Base-by-base conservation (phyloP, 1,140 invertebrate species). In the Leptinotarsa texana region DNA sequence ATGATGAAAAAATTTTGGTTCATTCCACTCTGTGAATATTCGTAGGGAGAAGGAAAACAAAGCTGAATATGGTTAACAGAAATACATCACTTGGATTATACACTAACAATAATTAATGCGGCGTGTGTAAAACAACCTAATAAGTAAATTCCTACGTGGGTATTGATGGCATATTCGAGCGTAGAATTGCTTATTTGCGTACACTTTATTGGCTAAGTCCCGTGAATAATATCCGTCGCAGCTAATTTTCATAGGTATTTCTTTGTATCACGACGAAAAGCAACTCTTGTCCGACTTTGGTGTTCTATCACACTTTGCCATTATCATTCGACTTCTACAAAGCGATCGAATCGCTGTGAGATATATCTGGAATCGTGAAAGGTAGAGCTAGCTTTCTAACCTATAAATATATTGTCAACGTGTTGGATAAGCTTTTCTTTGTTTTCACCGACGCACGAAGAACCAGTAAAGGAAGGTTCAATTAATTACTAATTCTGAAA, bases 171-270 rank as follows among this genome's bases (percentile, higher is more conserved):
- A 42, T 67, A 67, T 67, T 67, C 42, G 27, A 67, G 17, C 17
- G 65, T 24, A 67, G 21, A 67, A 27, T 67, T 67, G 24, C 65
- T 27, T 27, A 42, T 67, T 67, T 67, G 65, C 42, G 17, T 24
- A 67, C 22, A 67, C 65, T 67, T 67, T 67, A 67, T 27, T 33
- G 21, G 18, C 17, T 15, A 67, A 15, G 24, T 22, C 21, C 17
- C 17, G 42, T 67, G 27, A 67, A 27, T 67, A 67, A 67, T 67
- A 24, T 17, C 17, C 17, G 8, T 33, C n/a, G 18, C 24, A 67
- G 42, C 65, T 67, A 67, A 67, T 67, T 67, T 67, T 67, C 65
- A 67, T 67, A 67, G 65, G 65, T 67, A 67, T 67, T 67, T 67
- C 27, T 67, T 67, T 42, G 65, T 27, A 67, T 67, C 65, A 67